Evolutionary conservation across 2,888 invertebrate genomes (phyloP), one percentile per base, ranked within the genome.

Genomic region (Caenorhabditis sp.): DNA sequence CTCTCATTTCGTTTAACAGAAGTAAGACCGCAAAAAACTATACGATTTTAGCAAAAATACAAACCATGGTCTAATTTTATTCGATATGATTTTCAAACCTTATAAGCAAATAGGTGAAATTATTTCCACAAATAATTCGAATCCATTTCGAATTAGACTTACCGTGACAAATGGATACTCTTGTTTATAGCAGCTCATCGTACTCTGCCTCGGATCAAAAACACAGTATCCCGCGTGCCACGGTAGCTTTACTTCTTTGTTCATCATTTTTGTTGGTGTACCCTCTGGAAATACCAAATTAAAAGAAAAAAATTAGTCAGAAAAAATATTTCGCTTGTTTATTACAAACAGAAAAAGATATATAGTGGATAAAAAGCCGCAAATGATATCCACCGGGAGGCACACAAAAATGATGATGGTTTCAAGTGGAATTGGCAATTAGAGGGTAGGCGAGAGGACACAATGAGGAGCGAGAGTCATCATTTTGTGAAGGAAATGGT

Each of bases 181-280:
- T 1, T 80, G 70, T 58, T 83, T 83, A 59, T 80, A 83, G 19
- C 83, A 83, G 35, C 80, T 75, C 54, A 83, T 69, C 8, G 80
- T 80, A 8, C 47, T 69, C 14, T 80, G 79, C 26, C 54, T 51
- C 16, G 83, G 83, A 47, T 83, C 83, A 7, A 75, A 70, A 58
- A 83, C 75, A 80, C 83, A 83, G 66, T 83, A 83, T 0, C 83
- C 83, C 2, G 83, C 59, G 35, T 83, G 83, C 83, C 83, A 83
- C 22, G 83, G 83, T 26, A 69, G 44, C 7, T 83, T 83, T 6
- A 83, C 83, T 58, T 83, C 83, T 47, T 66, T 70, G 26, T 75
- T 75, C 68, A 83, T 80, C 83, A 83, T 83, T 24, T 59, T 66
- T 58, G 24, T 24, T 44, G 83, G 83, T 24, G 41, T 59, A 59